Conservation (phyloP, 37 sponge, comb jelly and placozoan species). For the Oopsacas minuta region DNA sequence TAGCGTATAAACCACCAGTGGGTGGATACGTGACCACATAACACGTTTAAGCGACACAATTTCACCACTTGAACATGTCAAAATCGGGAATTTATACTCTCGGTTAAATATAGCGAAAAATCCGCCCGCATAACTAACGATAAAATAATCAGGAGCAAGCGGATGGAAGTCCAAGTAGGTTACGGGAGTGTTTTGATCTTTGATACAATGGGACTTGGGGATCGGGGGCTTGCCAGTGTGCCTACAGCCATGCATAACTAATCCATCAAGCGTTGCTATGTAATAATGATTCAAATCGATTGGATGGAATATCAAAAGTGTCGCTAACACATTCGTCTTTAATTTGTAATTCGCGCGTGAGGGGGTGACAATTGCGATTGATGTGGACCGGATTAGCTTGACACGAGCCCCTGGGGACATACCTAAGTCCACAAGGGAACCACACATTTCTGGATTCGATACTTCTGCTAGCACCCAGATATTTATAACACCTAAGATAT, state of each 20-base stretch:
- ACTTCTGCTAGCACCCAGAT: neutral
- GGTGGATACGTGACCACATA: neutral
- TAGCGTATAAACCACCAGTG: neutral
- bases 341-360: neutral
- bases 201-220: neutral
- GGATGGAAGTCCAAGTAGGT: neutral
- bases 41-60: conserved; percentile 6
- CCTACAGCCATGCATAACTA: neutral
- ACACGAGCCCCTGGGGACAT: neutral
- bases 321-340: neutral
- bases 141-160: neutral
- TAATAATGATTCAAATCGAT: neutral
- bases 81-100: neutral
- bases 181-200: neutral
- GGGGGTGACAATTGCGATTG: neutral
- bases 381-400: neutral
- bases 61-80: neutral
- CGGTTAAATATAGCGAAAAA: neutral
- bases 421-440: neutral
- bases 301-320: conserved; percentile 1
- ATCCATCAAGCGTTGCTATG: neutral
- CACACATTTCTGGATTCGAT: neutral
- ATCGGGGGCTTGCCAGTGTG: neutral
- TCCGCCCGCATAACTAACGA: neutral
- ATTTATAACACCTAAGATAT: neutral